phyloP scores from a whole-genome alignment of 1,140 invertebrate species.

The Scylla paramamosain region DNA sequence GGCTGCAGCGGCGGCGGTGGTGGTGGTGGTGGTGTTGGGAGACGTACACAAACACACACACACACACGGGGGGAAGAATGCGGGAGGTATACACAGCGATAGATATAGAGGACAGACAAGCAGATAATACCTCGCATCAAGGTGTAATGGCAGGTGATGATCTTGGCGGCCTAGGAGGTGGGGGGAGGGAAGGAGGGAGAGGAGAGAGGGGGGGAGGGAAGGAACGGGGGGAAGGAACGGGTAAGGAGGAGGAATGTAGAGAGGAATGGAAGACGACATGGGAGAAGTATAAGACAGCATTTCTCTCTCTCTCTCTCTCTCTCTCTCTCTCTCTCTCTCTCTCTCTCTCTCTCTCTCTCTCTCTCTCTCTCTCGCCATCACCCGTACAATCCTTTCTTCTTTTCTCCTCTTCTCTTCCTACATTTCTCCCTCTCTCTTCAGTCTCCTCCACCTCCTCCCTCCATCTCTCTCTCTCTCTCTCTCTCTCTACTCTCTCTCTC shows the following conservation, averaged over 20 bases:
- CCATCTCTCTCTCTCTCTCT: no score
- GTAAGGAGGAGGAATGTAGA: neutral
- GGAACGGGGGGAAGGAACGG: neutral
- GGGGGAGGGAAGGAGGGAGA: neutral
- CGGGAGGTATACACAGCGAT: neutral
- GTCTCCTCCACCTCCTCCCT: neutral
- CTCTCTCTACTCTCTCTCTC: neutral
- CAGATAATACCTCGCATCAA: neutral
- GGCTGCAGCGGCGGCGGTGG: neutral
- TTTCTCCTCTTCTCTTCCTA: slow-evolving; percentile 26
- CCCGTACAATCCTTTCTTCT: neutral
- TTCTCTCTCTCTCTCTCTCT: neutral
- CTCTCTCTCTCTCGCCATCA: neutral
- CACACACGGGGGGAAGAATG: neutral
- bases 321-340: neutral
- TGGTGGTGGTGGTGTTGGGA: neutral
- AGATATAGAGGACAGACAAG: neutral
- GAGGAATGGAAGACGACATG: slow-evolving; percentile 21
- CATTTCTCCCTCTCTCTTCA: slow-evolving; percentile 14
- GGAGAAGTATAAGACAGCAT: neutral
- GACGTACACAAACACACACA: neutral
- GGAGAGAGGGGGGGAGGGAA: neutral
- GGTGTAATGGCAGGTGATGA: neutral
- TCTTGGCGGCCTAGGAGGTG: neutral
- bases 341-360: neutral